A percentile compares a stretch with the other conserved stretches of the same genome.
Conservation (phyloP, 2,797 vertebrate genomes). For the Silurus aristotelis region DNA sequence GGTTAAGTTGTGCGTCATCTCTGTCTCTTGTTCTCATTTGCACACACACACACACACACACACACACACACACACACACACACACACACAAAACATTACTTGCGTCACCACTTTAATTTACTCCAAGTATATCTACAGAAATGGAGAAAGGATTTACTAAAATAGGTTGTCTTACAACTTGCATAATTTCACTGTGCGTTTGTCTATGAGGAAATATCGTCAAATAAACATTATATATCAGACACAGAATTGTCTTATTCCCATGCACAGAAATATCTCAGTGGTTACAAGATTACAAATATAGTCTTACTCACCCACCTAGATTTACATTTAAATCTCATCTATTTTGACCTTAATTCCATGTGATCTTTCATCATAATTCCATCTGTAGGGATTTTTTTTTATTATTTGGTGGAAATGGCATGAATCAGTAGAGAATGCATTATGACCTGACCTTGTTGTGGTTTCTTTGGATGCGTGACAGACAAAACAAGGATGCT, state of each 20-base stretch:
- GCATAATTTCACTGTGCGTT: neutral
- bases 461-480: conserved; percentile 10
- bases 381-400: neutral
- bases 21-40: neutral
- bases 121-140: neutral
- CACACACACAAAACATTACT: neutral
- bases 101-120: conserved; percentile 4
- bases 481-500: conserved; percentile 16
- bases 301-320: neutral
- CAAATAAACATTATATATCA: neutral
- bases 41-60: neutral
- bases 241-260: neutral
- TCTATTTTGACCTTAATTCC: neutral
- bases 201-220: neutral
- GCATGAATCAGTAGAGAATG: conserved; percentile 11
- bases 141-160: neutral
- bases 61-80: neutral
- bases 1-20: conserved; percentile 22
- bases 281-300: neutral
- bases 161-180: neutral
- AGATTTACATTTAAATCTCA: conserved; percentile 19
- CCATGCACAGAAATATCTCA: neutral
- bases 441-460: conserved; percentile 26
- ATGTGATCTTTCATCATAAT: conserved; percentile 6
- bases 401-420: neutral